These are phyloP conservation scores for Pseudanteris insignis DNA, from an alignment of 2,888 invertebrate genomes.

Conservation along the genomic window DNA sequence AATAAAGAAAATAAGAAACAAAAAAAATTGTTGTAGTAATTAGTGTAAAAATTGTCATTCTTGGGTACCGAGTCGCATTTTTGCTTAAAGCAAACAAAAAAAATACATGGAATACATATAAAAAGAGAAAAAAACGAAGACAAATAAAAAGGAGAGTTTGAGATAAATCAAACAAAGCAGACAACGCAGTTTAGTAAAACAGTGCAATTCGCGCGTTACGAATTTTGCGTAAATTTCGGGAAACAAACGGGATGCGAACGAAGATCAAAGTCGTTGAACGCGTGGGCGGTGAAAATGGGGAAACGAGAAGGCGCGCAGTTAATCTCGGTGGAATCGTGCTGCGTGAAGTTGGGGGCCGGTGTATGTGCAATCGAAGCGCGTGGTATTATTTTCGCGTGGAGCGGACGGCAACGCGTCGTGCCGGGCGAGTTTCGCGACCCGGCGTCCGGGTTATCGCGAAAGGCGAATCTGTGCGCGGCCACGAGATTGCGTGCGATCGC, in stretches of 20 bases:
- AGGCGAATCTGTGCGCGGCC: slow-evolving; percentile 23
- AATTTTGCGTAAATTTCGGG: too few relatives aligned
- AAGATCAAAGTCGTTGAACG: slow-evolving; percentile 19
- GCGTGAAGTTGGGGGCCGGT: slow-evolving; percentile 15
- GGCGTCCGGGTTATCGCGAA: slow-evolving; percentile 28
- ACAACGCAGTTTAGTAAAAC: slow-evolving; percentile 1
- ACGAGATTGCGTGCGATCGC: slow-evolving; percentile 35
- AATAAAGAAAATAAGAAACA: too few relatives aligned
- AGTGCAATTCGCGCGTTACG: too few relatives aligned
- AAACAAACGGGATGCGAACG: slow-evolving; percentile 10
- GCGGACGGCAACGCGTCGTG: slow-evolving; percentile 11
- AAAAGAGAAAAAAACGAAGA: too few relatives aligned
- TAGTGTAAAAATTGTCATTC: too few relatives aligned
- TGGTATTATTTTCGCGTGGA: slow-evolving; percentile 15
- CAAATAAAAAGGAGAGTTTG: too few relatives aligned
- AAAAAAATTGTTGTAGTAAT: too few relatives aligned
- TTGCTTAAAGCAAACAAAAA: too few relatives aligned
- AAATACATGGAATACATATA: too few relatives aligned
- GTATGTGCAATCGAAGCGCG: slow-evolving; percentile 21
- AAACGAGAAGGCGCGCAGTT: slow-evolving; percentile 5
- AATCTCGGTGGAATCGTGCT: too few relatives aligned
- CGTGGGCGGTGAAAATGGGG: slow-evolving; percentile 5
- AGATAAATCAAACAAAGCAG: slow-evolving; percentile 8
- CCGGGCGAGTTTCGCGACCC: slow-evolving; percentile 28
- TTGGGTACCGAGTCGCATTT: too few relatives aligned